These are phyloP conservation scores for Colossoma macropomum DNA, from an alignment of 2,113 vertebrate genomes.

Conservation along the genomic window DNA sequence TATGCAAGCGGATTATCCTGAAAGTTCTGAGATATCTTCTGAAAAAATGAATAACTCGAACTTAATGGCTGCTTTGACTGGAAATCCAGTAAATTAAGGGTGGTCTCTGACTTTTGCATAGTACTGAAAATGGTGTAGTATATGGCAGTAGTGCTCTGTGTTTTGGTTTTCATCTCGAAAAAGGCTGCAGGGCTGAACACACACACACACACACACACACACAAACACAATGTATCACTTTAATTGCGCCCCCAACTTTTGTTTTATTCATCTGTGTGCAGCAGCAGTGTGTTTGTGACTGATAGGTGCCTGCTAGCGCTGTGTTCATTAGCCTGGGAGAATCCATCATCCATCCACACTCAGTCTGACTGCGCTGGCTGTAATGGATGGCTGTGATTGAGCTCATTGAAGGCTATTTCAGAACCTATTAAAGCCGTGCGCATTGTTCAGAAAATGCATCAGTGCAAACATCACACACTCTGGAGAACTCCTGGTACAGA, in stretches of 20 bases:
- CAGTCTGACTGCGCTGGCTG: constrained; percentile 48
- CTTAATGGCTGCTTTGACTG: too few species aligned
- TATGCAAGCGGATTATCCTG: too few species aligned
- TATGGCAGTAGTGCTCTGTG: too few species aligned
- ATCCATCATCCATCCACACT: constrained; percentile 73
- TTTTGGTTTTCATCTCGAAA: too few species aligned
- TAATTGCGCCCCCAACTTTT: constrained; percentile 72
- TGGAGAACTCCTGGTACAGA: too few species aligned
- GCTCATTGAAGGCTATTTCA: constrained; percentile 24
- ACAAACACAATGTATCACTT: constrained; percentile 74
- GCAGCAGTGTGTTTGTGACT: constrained; percentile 72
- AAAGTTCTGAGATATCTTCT: too few species aligned
- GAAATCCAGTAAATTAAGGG: too few species aligned
- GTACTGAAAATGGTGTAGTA: too few species aligned
- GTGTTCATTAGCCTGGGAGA: constrained; percentile 76
- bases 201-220: background rate
- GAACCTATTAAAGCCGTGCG: constrained; percentile 40
- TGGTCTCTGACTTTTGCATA: too few species aligned
- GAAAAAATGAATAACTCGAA: too few species aligned
- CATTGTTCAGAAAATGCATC: constrained; percentile 27
- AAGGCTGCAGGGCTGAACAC: too few species aligned
- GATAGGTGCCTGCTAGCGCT: constrained; percentile 78
- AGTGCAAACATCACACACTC: background rate
- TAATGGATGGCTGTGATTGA: constrained; percentile 71
- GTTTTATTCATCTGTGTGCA: constrained; percentile 76